phyloP scores from a whole-genome alignment of 2,797 vertebrate species.

The Parambassis ranga region DNA sequence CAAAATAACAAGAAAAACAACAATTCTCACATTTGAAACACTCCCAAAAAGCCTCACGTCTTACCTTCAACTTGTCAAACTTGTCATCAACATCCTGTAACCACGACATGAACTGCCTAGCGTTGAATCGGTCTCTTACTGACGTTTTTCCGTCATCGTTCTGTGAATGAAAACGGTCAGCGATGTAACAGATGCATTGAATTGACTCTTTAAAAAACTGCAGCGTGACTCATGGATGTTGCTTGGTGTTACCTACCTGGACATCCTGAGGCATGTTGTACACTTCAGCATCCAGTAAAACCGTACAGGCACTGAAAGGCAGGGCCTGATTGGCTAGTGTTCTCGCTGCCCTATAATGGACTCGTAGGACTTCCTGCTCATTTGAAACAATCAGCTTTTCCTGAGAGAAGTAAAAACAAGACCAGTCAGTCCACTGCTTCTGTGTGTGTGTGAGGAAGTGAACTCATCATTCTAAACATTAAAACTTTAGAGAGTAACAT shows the following conservation, averaged over 20 bases:
- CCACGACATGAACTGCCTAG: constrained; percentile 99
- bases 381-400: constrained; percentile 99
- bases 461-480: not conserved
- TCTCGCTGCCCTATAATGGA: constrained; percentile 96
- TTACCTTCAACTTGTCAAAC: constrained; percentile 98
- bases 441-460: not conserved
- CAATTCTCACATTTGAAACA: too few species aligned
- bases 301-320: constrained; percentile 98
- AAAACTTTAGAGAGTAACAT: not conserved
- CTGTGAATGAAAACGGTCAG: constrained; percentile 74
- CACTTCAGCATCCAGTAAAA: constrained; percentile 95
- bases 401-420: constrained; percentile 64
- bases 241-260: constrained; percentile 80
- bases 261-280: constrained; percentile 97
- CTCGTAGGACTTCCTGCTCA: constrained; percentile 95
- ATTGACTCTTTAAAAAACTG: not conserved
- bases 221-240: not conserved
- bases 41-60: accelerated
- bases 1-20: not conserved
- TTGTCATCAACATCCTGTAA: constrained; percentile 99
- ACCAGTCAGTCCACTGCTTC: not conserved
- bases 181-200: not conserved
- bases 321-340: constrained; percentile 97
- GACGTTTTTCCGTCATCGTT: constrained; percentile 96
- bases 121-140: constrained; percentile 96